A percentile compares a stretch with the other conserved stretches of the same genome.
Conservation (phyloP, 1,140 invertebrate species). For the Drosophila lacteicornis region DNA sequence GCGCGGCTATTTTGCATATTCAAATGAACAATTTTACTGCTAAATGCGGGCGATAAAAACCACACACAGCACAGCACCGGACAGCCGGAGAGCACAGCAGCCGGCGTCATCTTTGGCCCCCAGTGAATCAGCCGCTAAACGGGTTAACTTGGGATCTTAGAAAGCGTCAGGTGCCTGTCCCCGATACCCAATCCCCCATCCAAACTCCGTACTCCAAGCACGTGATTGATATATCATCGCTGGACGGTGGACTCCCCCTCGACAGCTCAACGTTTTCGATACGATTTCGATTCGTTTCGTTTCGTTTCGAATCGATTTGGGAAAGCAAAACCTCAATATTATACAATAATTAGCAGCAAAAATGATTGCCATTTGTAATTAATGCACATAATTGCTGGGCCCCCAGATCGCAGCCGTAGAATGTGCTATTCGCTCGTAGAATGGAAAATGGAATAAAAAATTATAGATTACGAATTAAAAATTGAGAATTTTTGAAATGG, state of each 20-base stretch:
- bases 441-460: slow-evolving; percentile 46
- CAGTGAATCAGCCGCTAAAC: slow-evolving; percentile 61
- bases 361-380: slow-evolving; percentile 79
- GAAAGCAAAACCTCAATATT: slow-evolving; percentile 76
- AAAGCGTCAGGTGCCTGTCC: slow-evolving; percentile 33
- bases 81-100: slow-evolving; percentile 2
- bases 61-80: slow-evolving; percentile 7
- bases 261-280: slow-evolving; percentile 32
- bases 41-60: slow-evolving; percentile 52
- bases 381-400: slow-evolving; percentile 77
- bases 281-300: background rate
- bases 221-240: slow-evolving; percentile 63
- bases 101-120: slow-evolving; percentile 43
- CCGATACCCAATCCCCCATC: background rate
- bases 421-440: slow-evolving; percentile 32
- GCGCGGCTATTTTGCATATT: slow-evolving; percentile 76
- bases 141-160: slow-evolving; percentile 45
- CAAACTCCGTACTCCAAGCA: slow-evolving; percentile 12
- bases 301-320: slow-evolving; percentile 56
- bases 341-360: slow-evolving; percentile 77
- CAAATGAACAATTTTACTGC: slow-evolving; percentile 61
- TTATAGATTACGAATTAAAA: slow-evolving; percentile 28
- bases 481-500: slow-evolving; percentile 72
- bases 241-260: slow-evolving; percentile 26
- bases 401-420: slow-evolving; percentile 56